Percentiles rank a stretch among this genome's conserved stretches.
These are phyloP conservation scores for Drosophila santomea DNA, from an alignment of 1,140 invertebrate genomes.

Conservation along the genomic window DNA sequence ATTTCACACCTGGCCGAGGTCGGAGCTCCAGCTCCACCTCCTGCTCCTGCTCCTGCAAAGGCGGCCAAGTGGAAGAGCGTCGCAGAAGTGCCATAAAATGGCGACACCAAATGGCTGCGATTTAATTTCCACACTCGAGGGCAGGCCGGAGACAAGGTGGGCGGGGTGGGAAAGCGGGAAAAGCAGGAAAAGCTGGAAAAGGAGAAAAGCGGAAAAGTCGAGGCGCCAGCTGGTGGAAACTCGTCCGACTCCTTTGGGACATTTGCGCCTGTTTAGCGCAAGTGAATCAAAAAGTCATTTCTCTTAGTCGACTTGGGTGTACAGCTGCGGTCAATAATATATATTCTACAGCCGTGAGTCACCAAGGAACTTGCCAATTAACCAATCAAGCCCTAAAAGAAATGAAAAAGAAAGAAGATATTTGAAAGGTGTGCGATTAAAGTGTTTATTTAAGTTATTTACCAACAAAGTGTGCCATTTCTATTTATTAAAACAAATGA, in stretches of 20 bases:
- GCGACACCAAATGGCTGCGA: constrained; percentile 63
- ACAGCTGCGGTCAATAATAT: neutral
- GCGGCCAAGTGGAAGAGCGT: constrained; percentile 53
- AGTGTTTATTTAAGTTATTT: neutral
- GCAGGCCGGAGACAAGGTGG: neutral
- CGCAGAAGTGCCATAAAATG: constrained; percentile 71
- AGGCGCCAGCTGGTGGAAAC: constrained; percentile 36
- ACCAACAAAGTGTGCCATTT: no score
- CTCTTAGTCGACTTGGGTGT: constrained; percentile 34
- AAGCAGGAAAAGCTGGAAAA: neutral
- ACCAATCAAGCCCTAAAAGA: no score
- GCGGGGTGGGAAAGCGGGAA: no score
- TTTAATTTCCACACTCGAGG: constrained; percentile 56
- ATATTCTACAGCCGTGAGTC: neutral
- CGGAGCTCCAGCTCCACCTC: constrained; percentile 13
- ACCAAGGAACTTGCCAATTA: no score
- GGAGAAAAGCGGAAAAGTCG: constrained; percentile 25
- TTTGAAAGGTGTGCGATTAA: no score
- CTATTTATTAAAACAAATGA: neutral
- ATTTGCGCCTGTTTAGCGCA: constrained; percentile 57
- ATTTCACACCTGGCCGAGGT: constrained; percentile 68
- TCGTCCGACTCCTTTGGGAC: constrained; percentile 57
- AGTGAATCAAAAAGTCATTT: constrained; percentile 82
- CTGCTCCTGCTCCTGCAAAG: neutral
- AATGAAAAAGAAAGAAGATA: no score